Evolutionary conservation across 2,888 invertebrate species (phyloP).

Genomic region (Parnassius orleans): DNA sequence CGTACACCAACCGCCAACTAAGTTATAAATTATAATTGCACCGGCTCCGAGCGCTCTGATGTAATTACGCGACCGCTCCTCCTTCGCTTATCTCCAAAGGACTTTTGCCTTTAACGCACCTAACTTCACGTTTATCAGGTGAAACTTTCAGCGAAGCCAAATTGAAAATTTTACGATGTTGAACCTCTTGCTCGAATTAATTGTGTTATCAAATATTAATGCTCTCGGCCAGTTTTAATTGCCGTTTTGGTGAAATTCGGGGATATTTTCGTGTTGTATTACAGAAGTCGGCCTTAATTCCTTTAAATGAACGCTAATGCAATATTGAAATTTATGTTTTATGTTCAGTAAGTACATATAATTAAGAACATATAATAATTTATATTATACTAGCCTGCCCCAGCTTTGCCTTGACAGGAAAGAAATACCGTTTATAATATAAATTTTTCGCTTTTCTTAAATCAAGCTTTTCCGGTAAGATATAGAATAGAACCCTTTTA

Average conservation of each 20-base stretch:
- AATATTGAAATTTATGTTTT: not conserved
- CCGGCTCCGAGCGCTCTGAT: slow-evolving; percentile 33
- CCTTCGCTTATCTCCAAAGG: slow-evolving; percentile 53
- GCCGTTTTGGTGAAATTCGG: slow-evolving; percentile 37
- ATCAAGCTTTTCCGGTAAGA: no score
- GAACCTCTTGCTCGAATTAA: slow-evolving; percentile 59
- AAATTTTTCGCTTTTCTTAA: no score
- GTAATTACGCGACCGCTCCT: slow-evolving; percentile 48
- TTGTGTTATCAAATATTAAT: slow-evolving; percentile 80
- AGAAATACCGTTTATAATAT: no score
- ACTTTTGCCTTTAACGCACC: slow-evolving; percentile 54
- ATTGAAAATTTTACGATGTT: slow-evolving; percentile 76
- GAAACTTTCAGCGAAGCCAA: slow-evolving; percentile 62
- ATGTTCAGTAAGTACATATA: no score
- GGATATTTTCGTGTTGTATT: slow-evolving; percentile 18
- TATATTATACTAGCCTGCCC: no score
- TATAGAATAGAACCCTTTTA: no score
- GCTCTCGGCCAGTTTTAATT: slow-evolving; percentile 63
- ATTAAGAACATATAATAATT: no score
- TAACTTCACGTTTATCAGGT: slow-evolving; percentile 76
- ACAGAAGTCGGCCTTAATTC: not conserved
- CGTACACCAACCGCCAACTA: slow-evolving; percentile 36
- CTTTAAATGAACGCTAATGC: not conserved
- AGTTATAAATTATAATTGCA: slow-evolving; percentile 52
- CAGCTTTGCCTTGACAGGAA: no score